These are phyloP conservation scores for Gambusia affinis DNA, from an alignment of 2,113 vertebrate genomes.

Conservation along the genomic window DNA sequence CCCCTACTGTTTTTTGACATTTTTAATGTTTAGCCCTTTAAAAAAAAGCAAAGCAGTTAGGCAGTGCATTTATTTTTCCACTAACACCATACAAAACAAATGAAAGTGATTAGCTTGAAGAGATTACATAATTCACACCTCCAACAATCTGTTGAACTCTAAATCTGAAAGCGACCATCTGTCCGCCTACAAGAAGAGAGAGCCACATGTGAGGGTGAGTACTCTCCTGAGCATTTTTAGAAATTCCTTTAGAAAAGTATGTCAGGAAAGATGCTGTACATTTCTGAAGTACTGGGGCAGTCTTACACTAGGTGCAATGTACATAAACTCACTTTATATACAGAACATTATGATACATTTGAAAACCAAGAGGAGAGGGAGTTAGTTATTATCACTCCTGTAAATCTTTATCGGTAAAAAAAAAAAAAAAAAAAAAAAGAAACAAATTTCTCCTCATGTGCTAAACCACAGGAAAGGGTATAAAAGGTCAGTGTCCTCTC, in stretches of 20 bases:
- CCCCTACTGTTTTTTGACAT: conserved; percentile 59
- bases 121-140: conserved; percentile 68
- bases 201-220: conserved; percentile 28
- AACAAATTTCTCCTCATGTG: background rate
- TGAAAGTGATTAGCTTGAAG: conserved; percentile 25
- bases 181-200: conserved; percentile 24
- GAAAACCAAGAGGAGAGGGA: background rate
- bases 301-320: background rate
- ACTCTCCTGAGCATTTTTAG: conserved; percentile 21
- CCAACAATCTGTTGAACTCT: conserved; percentile 29
- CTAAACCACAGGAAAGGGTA: background rate
- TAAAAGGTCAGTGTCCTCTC: background rate
- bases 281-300: background rate
- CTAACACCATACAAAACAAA: conserved; percentile 4
- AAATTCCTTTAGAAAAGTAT: conserved; percentile 47
- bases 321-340: background rate
- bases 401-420: background rate
- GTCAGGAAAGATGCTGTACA: conserved; percentile 21
- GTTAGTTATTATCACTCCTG: background rate
- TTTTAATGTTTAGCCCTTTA: conserved; percentile 11
- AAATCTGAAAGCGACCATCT: conserved; percentile 45
- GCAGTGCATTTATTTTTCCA: conserved; percentile 8
- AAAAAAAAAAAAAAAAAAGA: background rate
- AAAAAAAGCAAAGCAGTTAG: conserved; percentile 50
- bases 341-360: background rate